Conservation (phyloP, 1,140 invertebrate species). For the Himalopsyche phryganea region DNA sequence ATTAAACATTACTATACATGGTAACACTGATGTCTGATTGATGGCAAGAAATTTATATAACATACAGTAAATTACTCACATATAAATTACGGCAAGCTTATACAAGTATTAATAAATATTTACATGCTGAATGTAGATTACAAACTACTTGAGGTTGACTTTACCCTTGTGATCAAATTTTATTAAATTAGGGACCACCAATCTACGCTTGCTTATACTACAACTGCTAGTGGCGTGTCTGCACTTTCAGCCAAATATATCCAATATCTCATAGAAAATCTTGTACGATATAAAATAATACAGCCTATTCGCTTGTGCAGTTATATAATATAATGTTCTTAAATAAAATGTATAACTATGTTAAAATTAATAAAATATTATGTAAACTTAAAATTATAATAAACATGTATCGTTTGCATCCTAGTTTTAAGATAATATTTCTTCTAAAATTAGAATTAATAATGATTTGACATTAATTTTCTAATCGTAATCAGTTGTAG, state of each 20-base stretch:
- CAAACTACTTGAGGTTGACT: conserved; percentile 24
- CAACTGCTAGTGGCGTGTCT: conserved; percentile 22
- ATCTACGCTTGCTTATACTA: conserved; percentile 34
- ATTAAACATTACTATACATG: too few species aligned
- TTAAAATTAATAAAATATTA: conserved; percentile 14
- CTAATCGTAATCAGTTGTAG: conserved; percentile 14
- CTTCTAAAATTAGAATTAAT: not conserved
- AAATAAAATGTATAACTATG: conserved; percentile 14
- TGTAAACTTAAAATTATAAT: conserved; percentile 12
- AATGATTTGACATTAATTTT: not conserved
- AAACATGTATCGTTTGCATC: conserved; percentile 5
- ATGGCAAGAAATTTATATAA: too few species aligned
- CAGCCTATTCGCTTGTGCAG: conserved; percentile 22
- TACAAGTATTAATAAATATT: too few species aligned
- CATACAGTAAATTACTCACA: not conserved
- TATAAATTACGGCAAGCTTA: too few species aligned
- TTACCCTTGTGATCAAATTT: conserved; percentile 32
- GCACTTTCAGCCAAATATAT: conserved; percentile 30
- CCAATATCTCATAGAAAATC: conserved; percentile 13
- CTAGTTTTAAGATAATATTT: conserved; percentile 12
- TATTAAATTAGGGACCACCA: conserved; percentile 36
- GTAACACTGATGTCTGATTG: too few species aligned
- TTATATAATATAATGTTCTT: conserved; percentile 10
- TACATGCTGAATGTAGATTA: too few species aligned
- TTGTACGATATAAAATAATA: conserved; percentile 20